phyloP scores from a whole-genome alignment of 2,888 invertebrate genomes.

The Oscheius myriophilus region DNA sequence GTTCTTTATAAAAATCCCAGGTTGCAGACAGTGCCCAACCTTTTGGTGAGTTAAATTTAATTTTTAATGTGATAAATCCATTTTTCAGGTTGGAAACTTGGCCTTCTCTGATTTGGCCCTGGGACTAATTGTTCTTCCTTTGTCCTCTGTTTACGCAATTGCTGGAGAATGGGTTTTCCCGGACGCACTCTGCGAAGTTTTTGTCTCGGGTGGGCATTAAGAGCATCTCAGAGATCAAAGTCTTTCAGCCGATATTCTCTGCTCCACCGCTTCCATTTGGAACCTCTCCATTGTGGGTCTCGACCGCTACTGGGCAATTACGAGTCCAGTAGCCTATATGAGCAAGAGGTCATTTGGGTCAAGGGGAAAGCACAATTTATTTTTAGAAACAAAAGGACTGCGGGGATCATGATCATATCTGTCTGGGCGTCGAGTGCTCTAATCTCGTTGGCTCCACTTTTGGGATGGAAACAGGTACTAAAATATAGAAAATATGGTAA shows the following conservation, averaged over 20 bases:
- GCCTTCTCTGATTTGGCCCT: conserved; percentile 73
- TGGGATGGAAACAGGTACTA: conserved; percentile 72
- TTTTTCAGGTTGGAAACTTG: conserved; percentile 71
- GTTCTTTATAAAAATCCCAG: conserved; percentile 70
- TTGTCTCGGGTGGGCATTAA: conserved; percentile 71
- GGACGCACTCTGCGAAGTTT: conserved; percentile 72
- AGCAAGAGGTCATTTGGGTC: conserved; percentile 47
- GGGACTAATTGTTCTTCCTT: conserved; percentile 73
- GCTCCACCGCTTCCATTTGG: conserved; percentile 74
- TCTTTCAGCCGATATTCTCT: conserved; percentile 72
- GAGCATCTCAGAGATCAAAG: neutral
- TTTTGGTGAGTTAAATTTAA: conserved; percentile 67
- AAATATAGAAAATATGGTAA: neutral
- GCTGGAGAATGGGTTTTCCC: conserved; percentile 73
- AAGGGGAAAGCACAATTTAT: neutral
- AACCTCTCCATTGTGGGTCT: conserved; percentile 74
- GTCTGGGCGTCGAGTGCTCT: conserved; percentile 73
- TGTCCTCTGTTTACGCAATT: conserved; percentile 73
- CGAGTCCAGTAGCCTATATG: conserved; percentile 73
- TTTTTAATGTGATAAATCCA: neutral
- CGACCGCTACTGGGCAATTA: conserved; percentile 72
- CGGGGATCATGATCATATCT: conserved; percentile 71
- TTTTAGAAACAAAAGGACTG: conserved; percentile 68
- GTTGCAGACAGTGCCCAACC: conserved; percentile 72
- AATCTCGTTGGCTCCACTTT: conserved; percentile 73